Evolutionary conservation across 2,113 vertebrate genomes (phyloP), one percentile per base, ranked within the genome.

Genomic region (Atractosteus spatula): DNA sequence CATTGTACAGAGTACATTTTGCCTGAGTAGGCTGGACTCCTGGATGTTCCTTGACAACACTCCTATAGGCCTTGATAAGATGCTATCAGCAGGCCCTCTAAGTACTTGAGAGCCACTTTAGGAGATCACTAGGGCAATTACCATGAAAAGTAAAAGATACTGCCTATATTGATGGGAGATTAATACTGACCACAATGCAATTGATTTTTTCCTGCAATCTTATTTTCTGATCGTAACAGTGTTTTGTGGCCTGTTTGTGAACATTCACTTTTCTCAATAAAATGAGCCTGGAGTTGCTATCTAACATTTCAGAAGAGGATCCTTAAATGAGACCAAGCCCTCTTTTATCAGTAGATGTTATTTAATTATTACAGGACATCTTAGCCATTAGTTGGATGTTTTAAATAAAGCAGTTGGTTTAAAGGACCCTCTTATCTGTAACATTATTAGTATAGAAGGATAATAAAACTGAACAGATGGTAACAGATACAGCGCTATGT

Each of bases 61-160:
- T 85, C 72, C 84, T 85, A 75, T 65, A 62, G 86, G 81, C 75
- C 81, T 84, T 79, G 93, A 95, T 93, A 93, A 96, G 95, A 96
- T 94, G 83, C 85, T 94, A 96, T 96, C 95, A 69, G 84, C 0
- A 0, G 55, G 57, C 82, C 85, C 85, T 93, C 88, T 92, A 94
- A 95, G 90, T 87, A 90, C 92, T 93, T 82, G 69, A 93, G 91
- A 92, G 89, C 86, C 88, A 92, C 92, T 94, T 91, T 93, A 93
- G 93, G 89, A 91, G 92, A 94, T 95, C 87, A 87, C 85, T 90
- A 82, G 81, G 88, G 85, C 91, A 94, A 93, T 95, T 95, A 95
- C 88, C 91, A 92, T 93, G 93, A 93, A 92, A 89, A 94, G 87
- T 87, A 88, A 90, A 94, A 93, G 91, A 94, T 93, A 90, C 71